Evolutionary conservation across 2,797 vertebrate genomes (phyloP), one percentile per base, ranked within the genome.

Genomic region (Clangula hyemalis): DNA sequence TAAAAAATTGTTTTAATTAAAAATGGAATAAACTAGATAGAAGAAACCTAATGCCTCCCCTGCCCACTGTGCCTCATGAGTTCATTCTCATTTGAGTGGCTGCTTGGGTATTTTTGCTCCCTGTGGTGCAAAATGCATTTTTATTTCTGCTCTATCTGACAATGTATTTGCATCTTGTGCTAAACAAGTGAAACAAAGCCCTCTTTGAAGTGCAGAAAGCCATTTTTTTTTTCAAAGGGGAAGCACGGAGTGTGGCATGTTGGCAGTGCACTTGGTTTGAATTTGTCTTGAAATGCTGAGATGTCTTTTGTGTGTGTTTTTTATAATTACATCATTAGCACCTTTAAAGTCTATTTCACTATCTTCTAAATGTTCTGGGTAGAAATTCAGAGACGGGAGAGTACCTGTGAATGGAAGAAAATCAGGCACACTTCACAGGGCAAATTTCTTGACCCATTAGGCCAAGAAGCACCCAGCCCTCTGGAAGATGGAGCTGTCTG

Each of bases 161-260:
- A 85, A 41, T 45, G 53, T 39, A 87, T 97, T 96, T 95, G 95
- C 90, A 89, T 94, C 88, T 81, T 0, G 36, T 65, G 92, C 92
- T 89, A 92, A 95, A 78, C 75, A 91, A 93, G 87, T 89, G 91
- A 94, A 87, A 80, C 81, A 93, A 73, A 96, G 80, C 38, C 60
- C 82, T 93, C 93, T 94, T 95, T 97, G 93, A 95, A 96, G 84
- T 95, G 74, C 54, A 66, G 21, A n/a, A 85, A 96, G 85, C 85
- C 91, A 76, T 88, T 77, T 73, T 76, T 79, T 79, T 85, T 96
- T 96, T 95, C 93, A 95, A 96, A 97, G 89, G 83, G 79, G 90
- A 90, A 21, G 72, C 89, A 61, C 0, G 3, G 88, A 96, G 80
- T 76, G 91, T 94, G 93, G 93, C 95, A 71, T 22, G 74, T 91